Evolutionary conservation across 2,888 invertebrate species (phyloP), one percentile per base, ranked within the genome.

Genomic region (Atethmia centrago): DNA sequence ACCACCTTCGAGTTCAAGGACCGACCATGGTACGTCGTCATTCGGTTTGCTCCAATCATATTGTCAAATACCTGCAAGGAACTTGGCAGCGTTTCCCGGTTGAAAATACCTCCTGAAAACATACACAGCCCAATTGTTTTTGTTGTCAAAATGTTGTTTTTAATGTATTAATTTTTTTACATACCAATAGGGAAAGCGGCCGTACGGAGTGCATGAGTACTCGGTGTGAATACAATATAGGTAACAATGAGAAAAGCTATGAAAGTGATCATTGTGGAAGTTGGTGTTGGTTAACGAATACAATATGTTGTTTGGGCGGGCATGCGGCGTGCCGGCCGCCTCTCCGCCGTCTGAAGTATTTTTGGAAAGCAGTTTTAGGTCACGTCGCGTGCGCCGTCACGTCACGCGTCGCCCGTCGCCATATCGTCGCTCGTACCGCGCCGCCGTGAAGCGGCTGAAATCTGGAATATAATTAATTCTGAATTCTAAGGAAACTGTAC

Each of bases 311-410:
- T 89, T 90, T 87, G 81, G 85, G 88, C 87, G 87, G 80, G 88
- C 90, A 90, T 87, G 92, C 92, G 92, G 87, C 91, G 87, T 86
- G 88, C 85, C 84, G 85, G 91, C 90, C 91, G 91, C 90, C 86
- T 91, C 83, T 89, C 85, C 90, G 88, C 89, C 91, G 93, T 94
- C 93, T 94, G 93, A 88, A 90, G 91, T 96, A 96, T 96, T 96
- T 96, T 95, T 94, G 95, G 96, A 95, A 93, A 95, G 90, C 92
- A 92, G 89, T 96, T 94, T 95, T 95, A 95, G 96, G 95, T 94
- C 96, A 92, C 91, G 90, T 91, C 89, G 87, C 82, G 87, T 82
- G 86, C 74, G 71, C 65, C 80, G 40, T 53, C 40, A 42, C 73
- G 61, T 61, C 85, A 88, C 86, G 87, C 86, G 88, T 86, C 84